Conservation (phyloP, 2,888 invertebrate genomes). For the Lycia hirtaria region DNA sequence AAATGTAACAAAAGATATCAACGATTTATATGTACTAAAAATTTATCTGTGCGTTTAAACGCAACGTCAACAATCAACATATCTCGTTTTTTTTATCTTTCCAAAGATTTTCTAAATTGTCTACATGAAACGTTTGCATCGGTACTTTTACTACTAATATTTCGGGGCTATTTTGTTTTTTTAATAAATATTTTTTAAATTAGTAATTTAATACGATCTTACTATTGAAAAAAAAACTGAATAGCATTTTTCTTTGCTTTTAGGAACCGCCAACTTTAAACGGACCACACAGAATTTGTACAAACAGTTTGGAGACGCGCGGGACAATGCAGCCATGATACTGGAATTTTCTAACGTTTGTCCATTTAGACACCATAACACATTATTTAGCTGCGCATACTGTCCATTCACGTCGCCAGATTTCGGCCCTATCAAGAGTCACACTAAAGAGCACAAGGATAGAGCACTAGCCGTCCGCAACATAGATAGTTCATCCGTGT, state of each 20-base stretch:
- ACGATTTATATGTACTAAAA: too few species aligned
- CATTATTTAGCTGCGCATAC: slow-evolving; percentile 65
- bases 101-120: too few species aligned
- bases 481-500: background rate
- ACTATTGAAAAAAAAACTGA: background rate
- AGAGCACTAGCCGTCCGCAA: background rate
- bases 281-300: background rate
- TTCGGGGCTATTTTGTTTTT: too few species aligned
- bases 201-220: too few species aligned
- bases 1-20: too few species aligned
- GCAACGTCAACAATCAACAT: too few species aligned
- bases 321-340: slow-evolving; percentile 71
- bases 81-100: too few species aligned
- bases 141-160: too few species aligned
- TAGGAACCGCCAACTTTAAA: slow-evolving; percentile 10
- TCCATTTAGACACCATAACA: slow-evolving; percentile 71
- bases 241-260: slow-evolving; percentile 18
- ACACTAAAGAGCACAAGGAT: slow-evolving; percentile 5
- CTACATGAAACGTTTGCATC: too few species aligned
- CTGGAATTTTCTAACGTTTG: slow-evolving; percentile 70
- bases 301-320: slow-evolving; percentile 8
- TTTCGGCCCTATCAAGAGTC: slow-evolving; percentile 2
- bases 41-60: too few species aligned
- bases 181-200: background rate
- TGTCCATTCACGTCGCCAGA: slow-evolving; percentile 49